Evolutionary conservation across 1,140 invertebrate genomes (phyloP), one percentile per base, ranked within the genome.

Genomic region (Agraylea sexmaculata): DNA sequence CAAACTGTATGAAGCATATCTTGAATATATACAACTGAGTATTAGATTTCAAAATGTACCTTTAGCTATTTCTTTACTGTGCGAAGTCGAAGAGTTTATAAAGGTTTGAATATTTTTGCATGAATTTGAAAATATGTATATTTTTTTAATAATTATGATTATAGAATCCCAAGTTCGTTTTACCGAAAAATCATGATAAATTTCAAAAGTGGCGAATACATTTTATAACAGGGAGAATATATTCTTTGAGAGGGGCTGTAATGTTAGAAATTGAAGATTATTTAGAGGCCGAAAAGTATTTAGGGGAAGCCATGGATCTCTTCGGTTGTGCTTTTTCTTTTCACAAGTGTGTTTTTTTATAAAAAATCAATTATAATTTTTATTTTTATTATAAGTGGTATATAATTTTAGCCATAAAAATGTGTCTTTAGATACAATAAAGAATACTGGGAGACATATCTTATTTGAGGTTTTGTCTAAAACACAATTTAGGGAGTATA

Each of bases 231-330:
- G 58, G 51, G 0, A 42, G 49, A 4, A 53, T 60, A n/a, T 47
- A 44, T 13, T 52, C 55, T 0, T 20, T 52, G 27, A 47, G 56
- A 17, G 56, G 58, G 6, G 55, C 50, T 6, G 68, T 69, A 6
- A 67, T 74, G 49, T 46, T 74, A 12, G 70, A 74, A 42, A 73
- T 68, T 12, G 61, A 64, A 0, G 68, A 70, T 21, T 40, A 73
- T 0, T 66, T 64, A 22, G 58, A 74, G 22, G 56, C 60, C 2
- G 57, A 52, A 4, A 59, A 49, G 22, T 71, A 73, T 31, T 48
- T 71, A 17, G 56, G 68, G 2, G 58, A 70, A 47, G 71, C 72
- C 5, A 58, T 66, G 45, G 64, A 66, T 45, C 57, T 74, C 7
- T 55, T 73, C 21, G 44, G 49, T 10, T 57, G 70, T 23, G 69